phyloP scores from a whole-genome alignment of 2,113 vertebrate genomes.

The Casuarius casuarius region DNA sequence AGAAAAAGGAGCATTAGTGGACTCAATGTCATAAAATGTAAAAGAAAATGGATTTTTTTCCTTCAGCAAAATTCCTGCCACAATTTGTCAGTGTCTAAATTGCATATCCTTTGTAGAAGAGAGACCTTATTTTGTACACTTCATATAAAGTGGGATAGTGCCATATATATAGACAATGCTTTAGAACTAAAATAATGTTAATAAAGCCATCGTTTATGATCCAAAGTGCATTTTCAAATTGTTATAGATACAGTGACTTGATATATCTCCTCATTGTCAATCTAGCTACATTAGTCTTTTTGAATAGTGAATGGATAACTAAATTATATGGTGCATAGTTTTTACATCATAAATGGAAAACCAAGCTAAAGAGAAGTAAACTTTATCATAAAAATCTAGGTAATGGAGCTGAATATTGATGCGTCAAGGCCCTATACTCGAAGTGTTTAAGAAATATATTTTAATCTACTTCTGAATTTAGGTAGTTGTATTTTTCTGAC shows the following conservation, averaged over 20 bases:
- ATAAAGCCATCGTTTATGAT: background rate
- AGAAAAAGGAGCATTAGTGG: background rate
- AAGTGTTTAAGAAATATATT: background rate
- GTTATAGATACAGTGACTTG: background rate
- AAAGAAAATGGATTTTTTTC: background rate
- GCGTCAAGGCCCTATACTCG: background rate
- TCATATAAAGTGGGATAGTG: background rate
- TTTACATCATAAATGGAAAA: background rate
- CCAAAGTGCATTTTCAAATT: background rate
- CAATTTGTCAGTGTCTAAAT: background rate
- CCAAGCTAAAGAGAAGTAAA: background rate
- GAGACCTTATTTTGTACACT: background rate
- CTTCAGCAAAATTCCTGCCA: background rate
- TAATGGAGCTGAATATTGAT: background rate
- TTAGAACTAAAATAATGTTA: background rate
- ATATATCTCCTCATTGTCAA: background rate
- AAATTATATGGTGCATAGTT: background rate
- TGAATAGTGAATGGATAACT: background rate
- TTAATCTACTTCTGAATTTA: background rate
- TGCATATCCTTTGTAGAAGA: background rate
- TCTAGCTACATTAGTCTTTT: background rate
- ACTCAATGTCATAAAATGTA: background rate
- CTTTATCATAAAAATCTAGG: background rate
- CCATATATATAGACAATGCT: background rate
- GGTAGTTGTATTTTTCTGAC: background rate